These are phyloP conservation scores for Cryptus armator DNA, from an alignment of 2,888 invertebrate species.

Conservation along the genomic window DNA sequence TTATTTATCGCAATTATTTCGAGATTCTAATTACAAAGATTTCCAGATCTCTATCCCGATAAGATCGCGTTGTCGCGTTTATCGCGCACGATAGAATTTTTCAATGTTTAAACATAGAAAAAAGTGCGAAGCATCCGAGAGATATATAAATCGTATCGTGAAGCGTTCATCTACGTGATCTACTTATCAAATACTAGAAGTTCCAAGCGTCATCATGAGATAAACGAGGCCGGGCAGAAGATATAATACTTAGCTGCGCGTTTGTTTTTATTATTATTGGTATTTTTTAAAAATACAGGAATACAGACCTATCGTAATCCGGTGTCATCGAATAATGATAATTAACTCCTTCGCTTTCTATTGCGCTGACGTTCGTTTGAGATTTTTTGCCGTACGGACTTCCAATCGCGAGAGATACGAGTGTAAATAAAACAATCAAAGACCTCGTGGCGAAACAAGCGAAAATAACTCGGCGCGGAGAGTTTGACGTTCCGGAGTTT, in stretches of 20 bases:
- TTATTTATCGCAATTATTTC: neutral
- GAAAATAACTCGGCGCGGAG: constrained; percentile 49
- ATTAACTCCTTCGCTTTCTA: constrained; percentile 15
- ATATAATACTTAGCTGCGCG: neutral
- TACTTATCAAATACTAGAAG: neutral
- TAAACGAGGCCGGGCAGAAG: constrained; percentile 2
- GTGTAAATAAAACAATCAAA: constrained; percentile 43
- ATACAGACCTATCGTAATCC: constrained; percentile 38
- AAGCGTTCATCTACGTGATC: neutral
- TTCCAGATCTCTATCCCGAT: too few species aligned
- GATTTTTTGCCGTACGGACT: constrained; percentile 38
- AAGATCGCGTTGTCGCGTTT: too few species aligned
- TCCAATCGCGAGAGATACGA: constrained; percentile 9
- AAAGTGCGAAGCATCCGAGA: neutral
- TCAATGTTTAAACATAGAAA: neutral
- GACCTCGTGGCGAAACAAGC: constrained; percentile 23
- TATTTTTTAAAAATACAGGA: neutral
- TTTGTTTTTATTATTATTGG: neutral
- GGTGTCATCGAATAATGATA: constrained; percentile 24
- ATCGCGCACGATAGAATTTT: neutral
- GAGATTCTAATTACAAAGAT: neutral
- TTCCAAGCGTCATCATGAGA: neutral
- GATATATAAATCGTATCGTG: neutral
- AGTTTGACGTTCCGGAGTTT: constrained; percentile 58
- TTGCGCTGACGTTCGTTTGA: neutral